Evolutionary conservation across 2,888 invertebrate genomes (phyloP), one percentile per base, ranked within the genome.

Genomic region (Homarus gammarus): DNA sequence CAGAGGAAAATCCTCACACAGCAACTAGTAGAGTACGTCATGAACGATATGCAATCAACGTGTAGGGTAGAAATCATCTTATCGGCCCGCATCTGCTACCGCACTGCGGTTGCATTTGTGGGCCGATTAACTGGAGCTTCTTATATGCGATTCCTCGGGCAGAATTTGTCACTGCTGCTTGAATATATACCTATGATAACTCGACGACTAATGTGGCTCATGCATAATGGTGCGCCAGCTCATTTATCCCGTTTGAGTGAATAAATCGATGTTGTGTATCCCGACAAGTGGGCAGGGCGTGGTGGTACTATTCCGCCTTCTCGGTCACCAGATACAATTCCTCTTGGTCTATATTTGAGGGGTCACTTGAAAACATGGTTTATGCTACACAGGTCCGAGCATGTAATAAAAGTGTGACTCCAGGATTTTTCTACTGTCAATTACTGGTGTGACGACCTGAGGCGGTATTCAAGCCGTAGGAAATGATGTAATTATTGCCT

Each of bases 21-120:
- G 78, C 89, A 27, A 36, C 91, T 49, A 84, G 88, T 73, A 84
- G 93, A 27, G 90, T 92, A 31, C 85, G 92, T 51, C 93, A 93
- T 83, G 92, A 93, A 68, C 85, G 87, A 82, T 93, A 93, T 91
- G 85, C 88, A 31, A 64, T 92, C 22, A 93, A 92, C 86, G 90
- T 92, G 18, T 93, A 92, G 92, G 92, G 91, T 33, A 92, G 92
- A 36, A 91, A 92, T 85, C 84, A 90, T 56, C 87, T 93, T 73
- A 84, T 92, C 70, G 92, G 92, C 2, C 92, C 90, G 36, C 82
- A 79, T 75, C 82, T 92, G 77, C 84, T 93, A 56, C 92, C 92
- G 36, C 33, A 51, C 27, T 82, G 89, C n/a, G n/a, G n/a, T n/a
- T n/a, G n/a, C n/a, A 40, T 84, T 92, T 68, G 92, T 90, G 81